These are phyloP conservation scores for Drosophila rhopaloa DNA, from an alignment of 1,140 invertebrate genomes.

Conservation along the genomic window DNA sequence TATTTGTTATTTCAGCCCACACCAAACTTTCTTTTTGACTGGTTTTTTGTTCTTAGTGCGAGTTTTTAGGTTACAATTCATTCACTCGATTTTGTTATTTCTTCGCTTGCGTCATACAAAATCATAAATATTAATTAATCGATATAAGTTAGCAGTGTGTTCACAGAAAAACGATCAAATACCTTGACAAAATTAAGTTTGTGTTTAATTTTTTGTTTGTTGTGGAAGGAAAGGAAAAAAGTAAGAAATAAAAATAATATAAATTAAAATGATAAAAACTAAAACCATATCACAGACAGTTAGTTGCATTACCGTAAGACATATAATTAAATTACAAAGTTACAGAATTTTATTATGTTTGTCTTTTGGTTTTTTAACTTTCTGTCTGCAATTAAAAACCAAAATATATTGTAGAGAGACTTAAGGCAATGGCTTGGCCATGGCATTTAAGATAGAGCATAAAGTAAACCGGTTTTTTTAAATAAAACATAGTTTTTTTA, in stretches of 20 bases:
- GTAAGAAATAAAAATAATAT: slow-evolving; percentile 69
- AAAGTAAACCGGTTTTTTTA: slow-evolving; percentile 33
- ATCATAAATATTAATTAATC: slow-evolving; percentile 53
- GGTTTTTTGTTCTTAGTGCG: slow-evolving; percentile 75
- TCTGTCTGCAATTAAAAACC: slow-evolving; percentile 17
- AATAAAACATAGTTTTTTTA: not conserved
- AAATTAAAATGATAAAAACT: slow-evolving; percentile 71
- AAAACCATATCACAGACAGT: slow-evolving; percentile 50
- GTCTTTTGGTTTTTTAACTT: slow-evolving; percentile 5
- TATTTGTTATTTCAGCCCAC: slow-evolving; percentile 25
- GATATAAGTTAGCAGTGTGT: slow-evolving; percentile 42
- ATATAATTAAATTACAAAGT: not conserved
- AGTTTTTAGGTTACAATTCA: slow-evolving; percentile 36
- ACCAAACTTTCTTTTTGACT: slow-evolving; percentile 37
- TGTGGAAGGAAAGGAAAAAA: slow-evolving; percentile 40
- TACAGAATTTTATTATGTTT: not conserved
- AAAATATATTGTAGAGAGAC: slow-evolving; percentile 10
- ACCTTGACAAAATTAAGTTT: slow-evolving; percentile 69
- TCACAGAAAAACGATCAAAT: slow-evolving; percentile 71
- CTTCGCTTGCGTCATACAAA: slow-evolving; percentile 42
- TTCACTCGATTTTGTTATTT: slow-evolving; percentile 46
- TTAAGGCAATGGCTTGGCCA: slow-evolving; percentile 12
- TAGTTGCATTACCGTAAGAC: not conserved
- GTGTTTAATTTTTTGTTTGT: slow-evolving; percentile 32
- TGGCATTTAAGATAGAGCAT: slow-evolving; percentile 18